These are phyloP conservation scores for Numida meleagris DNA, from an alignment of 2,113 vertebrate genomes.

Conservation along the genomic window DNA sequence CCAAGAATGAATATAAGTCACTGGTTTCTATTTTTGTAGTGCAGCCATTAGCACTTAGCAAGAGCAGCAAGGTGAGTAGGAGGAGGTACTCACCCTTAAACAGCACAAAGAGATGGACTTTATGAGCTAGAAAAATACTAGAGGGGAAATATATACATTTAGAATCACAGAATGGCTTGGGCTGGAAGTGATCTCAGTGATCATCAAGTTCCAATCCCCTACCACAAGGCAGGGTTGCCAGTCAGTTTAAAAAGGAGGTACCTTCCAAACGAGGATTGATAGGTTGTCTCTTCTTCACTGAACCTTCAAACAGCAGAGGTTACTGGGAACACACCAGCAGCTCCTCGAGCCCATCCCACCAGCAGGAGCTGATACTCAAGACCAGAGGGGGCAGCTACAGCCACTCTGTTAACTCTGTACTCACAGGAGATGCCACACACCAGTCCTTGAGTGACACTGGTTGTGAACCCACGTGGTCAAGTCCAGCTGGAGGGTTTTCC, in stretches of 20 bases:
- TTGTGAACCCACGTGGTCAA: neutral
- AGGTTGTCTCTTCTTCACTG: neutral
- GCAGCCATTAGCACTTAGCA: neutral
- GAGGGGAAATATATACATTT: neutral
- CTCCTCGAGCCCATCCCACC: fast-evolving
- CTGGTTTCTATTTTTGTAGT: neutral
- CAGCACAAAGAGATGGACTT: neutral
- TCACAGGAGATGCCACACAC: fast-evolving
- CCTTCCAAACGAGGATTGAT: neutral
- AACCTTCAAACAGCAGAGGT: neutral
- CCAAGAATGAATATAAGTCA: neutral
- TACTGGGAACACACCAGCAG: neutral
- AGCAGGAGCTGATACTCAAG: neutral
- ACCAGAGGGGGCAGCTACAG: neutral
- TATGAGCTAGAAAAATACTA: neutral
- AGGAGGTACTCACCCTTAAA: neutral
- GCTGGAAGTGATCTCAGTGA: too few relatives aligned
- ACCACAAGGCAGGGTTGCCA: too few relatives aligned
- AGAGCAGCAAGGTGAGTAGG: neutral
- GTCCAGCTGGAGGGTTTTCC: neutral
- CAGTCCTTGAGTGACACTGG: fast-evolving
- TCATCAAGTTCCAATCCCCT: too few relatives aligned
- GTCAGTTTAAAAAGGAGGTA: neutral
- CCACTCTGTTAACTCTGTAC: neutral
- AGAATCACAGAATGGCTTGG: too few relatives aligned